phyloP scores from a whole-genome alignment of 2,888 invertebrate genomes.

The Coronaproctus castanopsis region DNA sequence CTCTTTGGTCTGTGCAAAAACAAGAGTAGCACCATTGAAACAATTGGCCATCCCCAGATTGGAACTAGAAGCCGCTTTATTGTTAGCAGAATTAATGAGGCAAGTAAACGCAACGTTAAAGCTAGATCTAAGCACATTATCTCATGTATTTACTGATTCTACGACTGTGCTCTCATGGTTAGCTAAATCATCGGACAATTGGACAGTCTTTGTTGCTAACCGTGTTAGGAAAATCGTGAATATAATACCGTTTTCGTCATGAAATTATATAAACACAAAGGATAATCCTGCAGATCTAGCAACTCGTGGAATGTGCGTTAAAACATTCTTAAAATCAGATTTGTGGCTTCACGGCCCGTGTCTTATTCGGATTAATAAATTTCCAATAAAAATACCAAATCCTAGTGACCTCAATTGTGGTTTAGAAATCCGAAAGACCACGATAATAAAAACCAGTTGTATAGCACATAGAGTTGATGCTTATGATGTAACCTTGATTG shows the following conservation, averaged over 20 bases:
- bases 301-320: background rate
- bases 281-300: constrained; percentile 8
- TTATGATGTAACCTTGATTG: no score
- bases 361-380: no score
- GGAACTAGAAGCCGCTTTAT: constrained; percentile 1
- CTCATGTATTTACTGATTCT: background rate
- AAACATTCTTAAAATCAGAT: background rate
- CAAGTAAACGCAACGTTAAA: no score
- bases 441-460: no score
- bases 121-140: background rate
- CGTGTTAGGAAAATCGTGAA: background rate
- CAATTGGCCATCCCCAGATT: background rate
- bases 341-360: constrained; percentile 1
- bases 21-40: background rate
- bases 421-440: no score
- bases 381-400: no score
- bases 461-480: no score
- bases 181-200: background rate
- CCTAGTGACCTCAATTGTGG: no score
- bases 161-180: background rate
- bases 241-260: background rate
- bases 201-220: background rate
- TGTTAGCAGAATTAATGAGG: background rate
- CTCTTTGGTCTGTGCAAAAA: background rate
- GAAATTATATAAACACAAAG: background rate